Base-by-base conservation (phyloP, 2,113 vertebrate species). In the Neogobius melanostomus region DNA sequence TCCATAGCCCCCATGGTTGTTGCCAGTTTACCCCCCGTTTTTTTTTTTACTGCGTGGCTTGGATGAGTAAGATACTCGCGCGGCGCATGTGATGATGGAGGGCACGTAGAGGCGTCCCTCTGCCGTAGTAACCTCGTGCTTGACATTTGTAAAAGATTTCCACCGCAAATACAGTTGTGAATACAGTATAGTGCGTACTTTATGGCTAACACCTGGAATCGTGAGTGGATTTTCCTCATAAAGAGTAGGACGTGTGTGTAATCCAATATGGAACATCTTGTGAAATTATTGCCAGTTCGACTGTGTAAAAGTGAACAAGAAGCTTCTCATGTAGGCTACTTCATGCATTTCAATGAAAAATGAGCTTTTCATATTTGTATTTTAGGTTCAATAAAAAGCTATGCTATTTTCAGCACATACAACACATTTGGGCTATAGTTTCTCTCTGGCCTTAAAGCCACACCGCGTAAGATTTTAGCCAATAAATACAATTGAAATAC, bases 261-360 rank as follows among this genome's bases (percentile, higher is more conserved):
- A 57, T 11, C 21, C 21, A 28, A 36, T 36, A 57, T 17, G 21
- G 54, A 28, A 57, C 54, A 57, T 57, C 8, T 36, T 57, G 54
- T 57, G 54, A 57, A 59, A 42, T 59, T 28, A 8, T 12, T 21
- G 53, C 53, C 17, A 21, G 17, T 11, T 11, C 10, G 28, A 59
- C 21, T 59, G 21, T 54, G 53, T 54, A 54, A 54, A 54, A 54
- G 53, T 54, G 53, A 54, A 54, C 16, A 54, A 54, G 53, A 8
- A 28, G 16, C 53, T 7, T 28, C 52, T 2, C 52, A 16, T 17
- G 7, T 9, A 36, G 28, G 28, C 28, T 3, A 36, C 28, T 36
- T 36, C 28, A 36, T 3, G 28, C 28, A 36, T 36, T 2, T 36
- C 28, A 36, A 36, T 36, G 28, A 36, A 3, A 36, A 36, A 36